Evolutionary conservation across 1,140 invertebrate genomes (phyloP).

Genomic region (Drosophila sp.): DNA sequence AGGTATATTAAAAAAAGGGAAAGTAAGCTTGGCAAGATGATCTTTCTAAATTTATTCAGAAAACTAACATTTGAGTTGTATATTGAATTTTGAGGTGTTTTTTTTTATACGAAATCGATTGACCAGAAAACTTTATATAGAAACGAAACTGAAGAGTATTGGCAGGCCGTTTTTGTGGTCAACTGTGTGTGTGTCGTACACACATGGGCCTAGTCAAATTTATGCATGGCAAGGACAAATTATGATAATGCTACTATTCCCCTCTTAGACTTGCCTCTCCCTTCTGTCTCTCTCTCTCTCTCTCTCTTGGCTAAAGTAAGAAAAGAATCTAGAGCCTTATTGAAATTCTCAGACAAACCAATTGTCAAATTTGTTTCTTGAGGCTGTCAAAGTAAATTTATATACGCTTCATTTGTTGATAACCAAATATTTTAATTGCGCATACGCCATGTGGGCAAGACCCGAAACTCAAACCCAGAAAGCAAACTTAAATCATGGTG

Average conservation of each 20-base stretch:
- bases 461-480: background rate
- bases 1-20: background rate
- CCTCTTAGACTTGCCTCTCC: too few relatives aligned
- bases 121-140: too few relatives aligned
- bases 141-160: too few relatives aligned
- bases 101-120: too few relatives aligned
- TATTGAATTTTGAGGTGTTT: too few relatives aligned
- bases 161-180: too few relatives aligned
- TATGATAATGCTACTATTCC: constrained; percentile 44
- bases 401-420: constrained; percentile 29
- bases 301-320: background rate
- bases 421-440: constrained; percentile 68
- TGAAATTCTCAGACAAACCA: constrained; percentile 75
- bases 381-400: constrained; percentile 53
- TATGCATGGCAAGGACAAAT: constrained; percentile 54
- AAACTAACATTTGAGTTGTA: too few relatives aligned
- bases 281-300: background rate
- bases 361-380: constrained; percentile 51
- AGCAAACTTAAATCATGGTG: constrained; percentile 43
- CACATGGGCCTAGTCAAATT: constrained; percentile 45
- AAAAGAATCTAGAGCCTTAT: constrained; percentile 49
- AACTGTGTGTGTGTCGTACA: background rate
- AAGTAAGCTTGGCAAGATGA: too few relatives aligned
- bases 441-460: constrained; percentile 55
- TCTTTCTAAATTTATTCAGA: too few relatives aligned